These are phyloP conservation scores for Sweltsa coloradensis DNA, from an alignment of 1,140 invertebrate genomes.

Conservation along the genomic window DNA sequence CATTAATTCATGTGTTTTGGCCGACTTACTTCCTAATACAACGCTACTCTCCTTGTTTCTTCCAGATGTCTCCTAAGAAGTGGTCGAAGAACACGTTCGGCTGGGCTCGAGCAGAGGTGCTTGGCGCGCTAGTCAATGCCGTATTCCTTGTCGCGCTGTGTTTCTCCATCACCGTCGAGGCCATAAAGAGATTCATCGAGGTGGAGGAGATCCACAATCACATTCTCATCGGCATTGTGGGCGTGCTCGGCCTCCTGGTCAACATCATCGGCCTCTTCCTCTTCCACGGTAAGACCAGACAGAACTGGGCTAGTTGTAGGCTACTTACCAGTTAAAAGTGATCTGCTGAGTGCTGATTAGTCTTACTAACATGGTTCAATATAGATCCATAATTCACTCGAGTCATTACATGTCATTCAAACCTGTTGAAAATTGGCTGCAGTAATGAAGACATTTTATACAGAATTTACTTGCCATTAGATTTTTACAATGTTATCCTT, in stretches of 20 bases:
- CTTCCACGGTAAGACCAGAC: slow-evolving; percentile 58
- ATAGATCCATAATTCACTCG: too few species aligned
- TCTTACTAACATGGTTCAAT: too few species aligned
- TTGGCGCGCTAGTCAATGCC: slow-evolving; percentile 87
- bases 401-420: too few species aligned
- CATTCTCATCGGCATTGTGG: slow-evolving; percentile 60
- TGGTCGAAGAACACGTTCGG: slow-evolving; percentile 93
- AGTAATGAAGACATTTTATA: too few species aligned
- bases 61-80: slow-evolving; percentile 87
- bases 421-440: too few species aligned
- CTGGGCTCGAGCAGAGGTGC: slow-evolving; percentile 83
- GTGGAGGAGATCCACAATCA: slow-evolving; percentile 72
- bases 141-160: slow-evolving; percentile 87
- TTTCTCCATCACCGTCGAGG: slow-evolving; percentile 85
- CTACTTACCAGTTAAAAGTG: not conserved
- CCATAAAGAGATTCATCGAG: slow-evolving; percentile 78
- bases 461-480: too few species aligned
- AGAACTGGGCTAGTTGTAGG: slow-evolving; percentile 13
- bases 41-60: too few species aligned
- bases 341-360: too few species aligned
- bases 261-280: slow-evolving; percentile 72
- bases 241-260: slow-evolving; percentile 63
- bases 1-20: too few species aligned
- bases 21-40: too few species aligned
- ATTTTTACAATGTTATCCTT: too few species aligned